Base-by-base conservation (phyloP, 35 echinoderm and acorn worm species). In the Apostichopus parvimensis region DNA sequence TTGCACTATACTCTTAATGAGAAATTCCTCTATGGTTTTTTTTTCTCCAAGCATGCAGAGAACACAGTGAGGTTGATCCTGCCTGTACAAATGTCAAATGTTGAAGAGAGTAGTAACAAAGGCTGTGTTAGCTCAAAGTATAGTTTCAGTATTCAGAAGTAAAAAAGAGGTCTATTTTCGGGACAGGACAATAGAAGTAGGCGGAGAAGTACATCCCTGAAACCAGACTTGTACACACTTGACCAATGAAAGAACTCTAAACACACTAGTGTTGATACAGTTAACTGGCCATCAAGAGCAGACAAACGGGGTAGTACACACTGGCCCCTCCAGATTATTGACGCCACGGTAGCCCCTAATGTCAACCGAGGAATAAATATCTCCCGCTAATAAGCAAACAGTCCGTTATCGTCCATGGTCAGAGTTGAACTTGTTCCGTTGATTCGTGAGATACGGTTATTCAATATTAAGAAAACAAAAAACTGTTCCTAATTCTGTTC, bases 341-440 rank as follows among this genome's bases (percentile, higher is more conserved):
- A 56, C 79, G 79, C 79, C 79, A 82, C 9, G 34, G 34, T 82
- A 53, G 34, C 45, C 79, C 79, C 79, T 82, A 45, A 54, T n/a
- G 14, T 15, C 45, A 55, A 56, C n/a, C 54, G 17, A 56, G 79
- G 55, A 82, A 54, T 82, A 82, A 82, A 82, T 82, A 82, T 17
- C 79, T 82, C 25, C 79, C 28, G n/a, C 52, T 82, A 54, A 82
- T 82, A 54, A 82, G 24, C 79, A 82, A 82, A 82, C 79, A 82
- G 54, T 0, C 55, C 24, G 10, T 56, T 56, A 82, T 82, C 79
- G 54, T n/a, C 34, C 53, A 82, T 45, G 34, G 34, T 54, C 17
- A 56, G 52, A 13, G 79, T n/a, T 82, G 79, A 82, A 82, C 79
- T 82, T 82, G 22, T 82, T 6, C n/a, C 24, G 34, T 25, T 17